A percentile compares a stretch with the other conserved stretches of the same genome.
Evolutionary conservation across 92 coral and sea anemone species (phyloP).

Genomic region (Galaxea fascicularis): DNA sequence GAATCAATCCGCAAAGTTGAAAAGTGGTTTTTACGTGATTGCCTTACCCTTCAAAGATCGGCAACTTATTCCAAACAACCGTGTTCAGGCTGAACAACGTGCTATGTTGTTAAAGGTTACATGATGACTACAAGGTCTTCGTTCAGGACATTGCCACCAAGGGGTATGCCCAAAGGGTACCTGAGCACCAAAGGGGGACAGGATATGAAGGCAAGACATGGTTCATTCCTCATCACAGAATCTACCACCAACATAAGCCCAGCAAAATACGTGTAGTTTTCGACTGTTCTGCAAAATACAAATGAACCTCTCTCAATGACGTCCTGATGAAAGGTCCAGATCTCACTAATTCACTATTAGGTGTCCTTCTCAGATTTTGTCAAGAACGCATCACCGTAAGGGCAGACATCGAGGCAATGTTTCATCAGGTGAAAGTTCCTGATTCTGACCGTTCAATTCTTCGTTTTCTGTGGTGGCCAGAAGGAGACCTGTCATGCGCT

Average conservation of each 20-base stretch:
- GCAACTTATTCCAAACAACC: constrained; percentile 29
- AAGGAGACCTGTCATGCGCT: no score
- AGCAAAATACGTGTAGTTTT: constrained; percentile 2
- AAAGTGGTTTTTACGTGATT: constrained; percentile 50
- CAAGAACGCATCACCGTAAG: no score
- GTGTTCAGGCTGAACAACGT: constrained; percentile 33
- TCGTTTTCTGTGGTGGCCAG: constrained; percentile 37
- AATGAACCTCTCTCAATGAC: constrained; percentile 19
- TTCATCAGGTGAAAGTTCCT: constrained; percentile 27
- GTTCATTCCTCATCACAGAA: constrained; percentile 4
- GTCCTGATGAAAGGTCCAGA: constrained; percentile 25
- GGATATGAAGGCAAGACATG: background rate
- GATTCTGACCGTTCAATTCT: constrained; percentile 7
- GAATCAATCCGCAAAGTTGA: constrained; percentile 24
- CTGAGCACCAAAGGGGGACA: constrained; percentile 15
- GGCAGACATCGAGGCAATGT: constrained; percentile 31
- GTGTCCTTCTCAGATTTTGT: constrained; percentile 26
- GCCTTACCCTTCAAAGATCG: constrained; percentile 39
- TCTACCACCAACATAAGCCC: background rate
- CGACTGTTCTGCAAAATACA: constrained; percentile 6
- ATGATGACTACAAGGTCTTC: constrained; percentile 43
- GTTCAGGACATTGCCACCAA: constrained; percentile 41
- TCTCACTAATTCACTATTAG: constrained; percentile 22
- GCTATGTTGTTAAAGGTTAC: constrained; percentile 20
- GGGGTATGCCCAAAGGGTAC: constrained; percentile 50